Evolutionary conservation across 92 coral and sea anemone genomes (phyloP).

Genomic region (Actinostola sp.): DNA sequence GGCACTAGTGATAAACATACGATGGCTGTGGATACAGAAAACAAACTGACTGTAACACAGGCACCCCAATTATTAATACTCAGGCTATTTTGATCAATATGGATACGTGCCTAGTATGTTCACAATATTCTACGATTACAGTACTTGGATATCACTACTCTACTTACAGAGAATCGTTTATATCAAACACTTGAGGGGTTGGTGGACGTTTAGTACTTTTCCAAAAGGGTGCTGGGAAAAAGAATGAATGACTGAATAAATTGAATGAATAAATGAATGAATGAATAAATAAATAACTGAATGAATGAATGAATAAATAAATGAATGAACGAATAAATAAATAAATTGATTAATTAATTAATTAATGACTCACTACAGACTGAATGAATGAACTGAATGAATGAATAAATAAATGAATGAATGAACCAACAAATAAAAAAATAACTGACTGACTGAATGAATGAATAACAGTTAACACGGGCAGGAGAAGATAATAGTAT

Average conservation of each 20-base stretch:
- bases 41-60: constrained; percentile 6
- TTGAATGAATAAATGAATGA: constrained; percentile 3
- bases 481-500: too few relatives aligned
- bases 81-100: not conserved
- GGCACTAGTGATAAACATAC: constrained; percentile 75
- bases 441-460: not conserved
- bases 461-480: not conserved
- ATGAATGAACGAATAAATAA: constrained; percentile 10
- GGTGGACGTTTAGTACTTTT: constrained; percentile 97
- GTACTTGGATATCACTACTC: too few relatives aligned
- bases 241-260: not conserved
- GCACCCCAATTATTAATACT: not conserved
- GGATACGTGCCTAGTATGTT: not conserved
- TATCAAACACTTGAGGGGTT: constrained; percentile 75
- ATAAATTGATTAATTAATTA: not conserved
- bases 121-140: too few relatives aligned
- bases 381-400: not conserved
- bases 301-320: not conserved
- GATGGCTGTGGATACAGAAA: constrained; percentile 79
- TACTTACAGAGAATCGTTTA: constrained; percentile 74
- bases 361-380: too few relatives aligned
- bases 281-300: constrained; percentile 3
- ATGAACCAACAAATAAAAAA: not conserved
- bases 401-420: constrained; percentile 1
- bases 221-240: constrained; percentile 85